Percentiles rank a stretch among this genome's conserved stretches.
phyloP scores from a whole-genome alignment of 2,113 vertebrate species.

The Ailuropoda melanoleuca region DNA sequence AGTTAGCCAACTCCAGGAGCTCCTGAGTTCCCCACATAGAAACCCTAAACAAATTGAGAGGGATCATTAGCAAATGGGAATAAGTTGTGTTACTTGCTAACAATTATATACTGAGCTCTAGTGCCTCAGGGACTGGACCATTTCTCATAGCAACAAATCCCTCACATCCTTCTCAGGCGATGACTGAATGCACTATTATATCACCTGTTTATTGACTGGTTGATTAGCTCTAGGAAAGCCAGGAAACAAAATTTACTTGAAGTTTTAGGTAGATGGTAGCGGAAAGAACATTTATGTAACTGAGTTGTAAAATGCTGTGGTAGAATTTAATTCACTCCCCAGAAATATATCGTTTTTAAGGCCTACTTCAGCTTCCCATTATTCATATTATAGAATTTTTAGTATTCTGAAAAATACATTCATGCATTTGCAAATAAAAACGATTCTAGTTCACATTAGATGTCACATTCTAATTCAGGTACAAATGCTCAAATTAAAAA shows the following conservation, averaged over 20 bases:
- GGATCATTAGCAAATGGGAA: not conserved
- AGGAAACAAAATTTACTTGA: slow-evolving; percentile 40
- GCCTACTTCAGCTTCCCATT: not conserved
- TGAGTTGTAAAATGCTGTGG: not conserved
- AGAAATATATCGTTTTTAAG: slow-evolving; percentile 23
- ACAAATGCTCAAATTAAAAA: not conserved
- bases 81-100: not conserved
- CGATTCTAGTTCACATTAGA: not conserved
- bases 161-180: not conserved
- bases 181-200: not conserved
- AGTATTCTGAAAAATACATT: slow-evolving; percentile 22
- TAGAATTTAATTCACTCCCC: not conserved
- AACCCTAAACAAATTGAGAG: not conserved
- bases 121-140: not conserved
- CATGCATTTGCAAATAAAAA: not conserved
- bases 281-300: not conserved
- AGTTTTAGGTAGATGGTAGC: not conserved
- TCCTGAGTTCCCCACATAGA: not conserved
- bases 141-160: not conserved
- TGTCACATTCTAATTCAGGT: slow-evolving; percentile 12
- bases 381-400: slow-evolving; percentile 33
- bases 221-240: not conserved
- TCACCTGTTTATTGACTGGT: not conserved
- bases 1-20: not conserved
- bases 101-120: not conserved